phyloP scores from a whole-genome alignment of 2,797 vertebrate species.

The Pseudochirops cupreus region DNA sequence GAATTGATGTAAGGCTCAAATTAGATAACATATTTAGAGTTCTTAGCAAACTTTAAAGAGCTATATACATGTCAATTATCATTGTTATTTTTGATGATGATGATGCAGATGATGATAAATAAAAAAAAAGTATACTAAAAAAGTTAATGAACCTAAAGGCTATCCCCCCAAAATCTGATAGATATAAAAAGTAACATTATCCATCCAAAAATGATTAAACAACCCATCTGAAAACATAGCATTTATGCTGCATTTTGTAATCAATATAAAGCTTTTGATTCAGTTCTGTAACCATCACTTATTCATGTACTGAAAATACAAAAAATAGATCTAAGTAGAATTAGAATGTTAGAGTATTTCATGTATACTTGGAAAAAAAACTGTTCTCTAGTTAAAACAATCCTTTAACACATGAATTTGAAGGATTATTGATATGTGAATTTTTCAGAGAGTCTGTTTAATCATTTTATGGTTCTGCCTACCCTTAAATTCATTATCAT shows the following conservation, averaged over 20 bases:
- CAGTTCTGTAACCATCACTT: background rate
- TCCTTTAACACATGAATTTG: background rate
- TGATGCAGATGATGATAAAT: background rate
- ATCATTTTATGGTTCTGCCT: background rate
- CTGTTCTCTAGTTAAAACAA: background rate
- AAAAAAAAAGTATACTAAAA: background rate
- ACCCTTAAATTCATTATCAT: background rate
- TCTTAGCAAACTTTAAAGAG: background rate
- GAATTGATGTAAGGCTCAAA: background rate
- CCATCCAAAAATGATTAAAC: background rate
- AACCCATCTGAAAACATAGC: background rate
- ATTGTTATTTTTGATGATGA: background rate
- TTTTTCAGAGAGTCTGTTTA: background rate
- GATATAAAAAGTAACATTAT: background rate
- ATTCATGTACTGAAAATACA: background rate
- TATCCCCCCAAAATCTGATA: background rate
- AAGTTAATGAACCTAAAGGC: background rate
- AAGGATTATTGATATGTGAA: background rate
- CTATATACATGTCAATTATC: background rate
- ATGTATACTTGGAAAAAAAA: background rate
- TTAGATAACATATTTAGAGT: background rate
- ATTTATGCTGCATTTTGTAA: background rate
- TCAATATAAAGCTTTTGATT: background rate
- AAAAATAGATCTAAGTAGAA: background rate
- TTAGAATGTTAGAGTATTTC: background rate